Evolutionary conservation across 2,113 vertebrate species (phyloP).

Genomic region (Anhinga anhinga): DNA sequence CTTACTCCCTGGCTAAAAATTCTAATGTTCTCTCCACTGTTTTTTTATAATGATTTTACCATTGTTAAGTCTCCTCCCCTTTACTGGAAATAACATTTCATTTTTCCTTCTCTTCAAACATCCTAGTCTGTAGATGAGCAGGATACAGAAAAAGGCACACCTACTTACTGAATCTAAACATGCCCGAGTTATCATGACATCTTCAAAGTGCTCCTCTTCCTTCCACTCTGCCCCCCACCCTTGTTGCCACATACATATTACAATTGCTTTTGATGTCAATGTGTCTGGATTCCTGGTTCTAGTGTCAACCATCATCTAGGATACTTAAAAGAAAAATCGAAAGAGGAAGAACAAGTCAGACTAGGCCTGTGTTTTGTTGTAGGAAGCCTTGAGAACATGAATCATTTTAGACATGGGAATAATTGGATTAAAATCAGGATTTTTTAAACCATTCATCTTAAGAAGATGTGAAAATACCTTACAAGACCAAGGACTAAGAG

Average conservation of each 20-base stretch:
- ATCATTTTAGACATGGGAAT: conserved; percentile 1
- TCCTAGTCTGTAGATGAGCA: conserved; percentile 62
- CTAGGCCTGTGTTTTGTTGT: not conserved
- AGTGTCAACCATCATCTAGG: conserved; percentile 22
- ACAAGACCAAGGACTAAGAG: not conserved
- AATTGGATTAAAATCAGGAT: not conserved
- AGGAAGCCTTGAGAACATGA: not conserved
- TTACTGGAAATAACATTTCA: conserved; percentile 51
- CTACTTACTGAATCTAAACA: conserved; percentile 68
- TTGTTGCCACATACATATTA: conserved; percentile 43
- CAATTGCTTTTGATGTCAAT: conserved; percentile 66
- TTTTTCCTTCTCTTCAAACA: conserved; percentile 59
- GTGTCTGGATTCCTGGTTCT: conserved; percentile 55
- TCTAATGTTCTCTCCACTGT: not conserved
- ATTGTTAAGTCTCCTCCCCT: conserved; percentile 12
- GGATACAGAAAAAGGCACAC: conserved; percentile 66
- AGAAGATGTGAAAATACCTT: not conserved
- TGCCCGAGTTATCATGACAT: conserved; percentile 52
- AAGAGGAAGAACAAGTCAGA: conserved; percentile 49
- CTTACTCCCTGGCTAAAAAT: not conserved
- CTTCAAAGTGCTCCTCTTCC: conserved; percentile 68
- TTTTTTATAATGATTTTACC: not conserved
- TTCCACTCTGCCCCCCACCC: conserved; percentile 62
- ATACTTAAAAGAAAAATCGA: conserved; percentile 56
- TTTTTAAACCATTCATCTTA: not conserved